phyloP scores from a whole-genome alignment of 1,140 invertebrate species.

The Gryon sp. region DNA sequence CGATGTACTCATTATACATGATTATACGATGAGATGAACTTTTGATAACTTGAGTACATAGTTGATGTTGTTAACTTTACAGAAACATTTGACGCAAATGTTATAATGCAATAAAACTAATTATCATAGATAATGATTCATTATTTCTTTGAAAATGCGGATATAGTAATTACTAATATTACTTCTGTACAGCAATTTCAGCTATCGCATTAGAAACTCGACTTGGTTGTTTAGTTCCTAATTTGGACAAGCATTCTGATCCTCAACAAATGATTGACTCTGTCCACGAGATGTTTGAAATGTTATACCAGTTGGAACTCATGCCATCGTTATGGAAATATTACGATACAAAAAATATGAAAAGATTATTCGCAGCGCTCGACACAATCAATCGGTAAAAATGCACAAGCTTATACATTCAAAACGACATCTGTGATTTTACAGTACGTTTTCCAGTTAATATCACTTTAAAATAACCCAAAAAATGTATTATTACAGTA shows the following conservation, averaged over 20 bases:
- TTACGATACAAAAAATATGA: slow-evolving; percentile 80
- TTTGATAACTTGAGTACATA: too few relatives aligned
- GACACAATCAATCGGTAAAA: slow-evolving; percentile 69
- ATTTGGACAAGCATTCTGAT: slow-evolving; percentile 80
- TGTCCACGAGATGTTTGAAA: slow-evolving; percentile 82
- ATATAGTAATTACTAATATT: slow-evolving; percentile 9
- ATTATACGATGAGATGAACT: not conserved
- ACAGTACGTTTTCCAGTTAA: too few relatives aligned
- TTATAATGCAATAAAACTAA: too few relatives aligned
- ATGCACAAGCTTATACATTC: too few relatives aligned
- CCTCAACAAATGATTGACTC: slow-evolving; percentile 81
- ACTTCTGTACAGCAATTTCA: slow-evolving; percentile 80
- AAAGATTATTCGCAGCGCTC: slow-evolving; percentile 78
- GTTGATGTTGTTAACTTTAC: too few relatives aligned
- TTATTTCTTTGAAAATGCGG: too few relatives aligned
- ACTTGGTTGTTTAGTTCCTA: slow-evolving; percentile 81
- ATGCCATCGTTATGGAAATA: slow-evolving; percentile 83
- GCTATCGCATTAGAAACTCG: slow-evolving; percentile 84
- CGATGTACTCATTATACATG: too few relatives aligned
- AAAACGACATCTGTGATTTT: too few relatives aligned
- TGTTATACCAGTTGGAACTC: slow-evolving; percentile 82
- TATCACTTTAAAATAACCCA: too few relatives aligned
- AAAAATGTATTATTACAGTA: too few relatives aligned
- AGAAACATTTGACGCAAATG: too few relatives aligned
- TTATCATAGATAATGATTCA: too few relatives aligned